phyloP scores from a whole-genome alignment of 1,140 invertebrate species.

The Acyrthosiphon pisum region DNA sequence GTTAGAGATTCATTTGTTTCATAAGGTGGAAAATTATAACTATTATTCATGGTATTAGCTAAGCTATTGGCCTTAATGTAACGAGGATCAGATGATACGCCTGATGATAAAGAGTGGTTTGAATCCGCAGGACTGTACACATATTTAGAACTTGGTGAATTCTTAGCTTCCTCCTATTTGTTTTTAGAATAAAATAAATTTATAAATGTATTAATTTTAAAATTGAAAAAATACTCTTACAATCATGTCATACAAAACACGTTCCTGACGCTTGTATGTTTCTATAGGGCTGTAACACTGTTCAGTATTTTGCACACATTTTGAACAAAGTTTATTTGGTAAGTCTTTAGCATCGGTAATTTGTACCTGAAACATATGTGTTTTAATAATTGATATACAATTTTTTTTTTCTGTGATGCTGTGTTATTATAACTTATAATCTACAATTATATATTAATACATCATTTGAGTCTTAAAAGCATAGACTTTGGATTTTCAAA shows the following conservation, averaged over 20 bases:
- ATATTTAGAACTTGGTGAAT: slow-evolving; percentile 45
- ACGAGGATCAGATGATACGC: slow-evolving; percentile 38
- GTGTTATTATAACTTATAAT: no score
- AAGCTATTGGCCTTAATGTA: slow-evolving; percentile 27
- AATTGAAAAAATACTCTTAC: not conserved
- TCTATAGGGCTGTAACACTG: slow-evolving; percentile 54
- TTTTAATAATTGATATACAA: not conserved
- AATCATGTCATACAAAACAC: slow-evolving; percentile 7
- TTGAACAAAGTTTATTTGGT: slow-evolving; percentile 54
- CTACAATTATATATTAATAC: no score
- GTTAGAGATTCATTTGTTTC: slow-evolving; percentile 52
- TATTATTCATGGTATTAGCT: slow-evolving; percentile 27
- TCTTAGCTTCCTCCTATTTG: slow-evolving; percentile 42
- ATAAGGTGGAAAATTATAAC: slow-evolving; percentile 37
- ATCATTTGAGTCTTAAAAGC: no score
- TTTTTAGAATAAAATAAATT: not conserved
- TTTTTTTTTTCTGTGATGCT: not conserved
- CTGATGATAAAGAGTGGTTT: slow-evolving; percentile 54
- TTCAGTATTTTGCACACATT: slow-evolving; percentile 56
- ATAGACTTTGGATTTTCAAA: no score
- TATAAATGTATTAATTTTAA: not conserved
- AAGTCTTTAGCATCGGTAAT: slow-evolving; percentile 52
- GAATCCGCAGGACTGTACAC: slow-evolving; percentile 50
- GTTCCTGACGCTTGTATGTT: slow-evolving; percentile 52
- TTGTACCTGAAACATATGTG: slow-evolving; percentile 38